Percentiles rank a stretch among this genome's conserved stretches.
These are phyloP conservation scores for Wiebesia pumilae DNA, from an alignment of 1,140 invertebrate genomes.

Conservation along the genomic window DNA sequence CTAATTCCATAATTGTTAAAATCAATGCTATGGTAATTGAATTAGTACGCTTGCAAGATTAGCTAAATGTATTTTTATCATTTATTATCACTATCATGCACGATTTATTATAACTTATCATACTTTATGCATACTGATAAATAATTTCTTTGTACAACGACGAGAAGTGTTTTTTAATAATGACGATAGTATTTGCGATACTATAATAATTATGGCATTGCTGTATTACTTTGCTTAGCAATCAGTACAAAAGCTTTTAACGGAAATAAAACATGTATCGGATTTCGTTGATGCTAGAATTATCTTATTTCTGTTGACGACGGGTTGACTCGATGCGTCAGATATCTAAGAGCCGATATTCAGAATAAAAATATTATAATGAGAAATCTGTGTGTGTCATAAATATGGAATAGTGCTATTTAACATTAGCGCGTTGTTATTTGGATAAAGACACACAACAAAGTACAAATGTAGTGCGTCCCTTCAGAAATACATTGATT, in stretches of 20 bases:
- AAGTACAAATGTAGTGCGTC: too few relatives aligned
- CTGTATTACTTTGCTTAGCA: neutral
- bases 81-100: constrained; percentile 1
- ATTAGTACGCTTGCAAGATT: neutral
- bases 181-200: neutral
- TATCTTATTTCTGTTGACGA: constrained; percentile 36
- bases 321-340: neutral
- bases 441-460: neutral
- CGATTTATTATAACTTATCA: neutral
- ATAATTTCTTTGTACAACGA: neutral
- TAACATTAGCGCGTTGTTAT: neutral
- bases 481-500: too few relatives aligned
- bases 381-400: neutral
- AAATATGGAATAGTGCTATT: neutral
- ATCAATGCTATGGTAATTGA: constrained; percentile 4
- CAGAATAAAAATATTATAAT: constrained; percentile 26
- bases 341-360: neutral
- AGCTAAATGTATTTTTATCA: neutral
- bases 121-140: neutral
- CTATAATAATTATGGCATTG: neutral
- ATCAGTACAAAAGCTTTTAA: neutral
- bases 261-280: neutral
- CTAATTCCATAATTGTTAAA: constrained; percentile 14
- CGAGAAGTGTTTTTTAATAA: neutral
- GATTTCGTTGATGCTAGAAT: neutral